These are phyloP conservation scores for Odontothrips loti DNA, from an alignment of 2,888 invertebrate genomes.

Conservation along the genomic window DNA sequence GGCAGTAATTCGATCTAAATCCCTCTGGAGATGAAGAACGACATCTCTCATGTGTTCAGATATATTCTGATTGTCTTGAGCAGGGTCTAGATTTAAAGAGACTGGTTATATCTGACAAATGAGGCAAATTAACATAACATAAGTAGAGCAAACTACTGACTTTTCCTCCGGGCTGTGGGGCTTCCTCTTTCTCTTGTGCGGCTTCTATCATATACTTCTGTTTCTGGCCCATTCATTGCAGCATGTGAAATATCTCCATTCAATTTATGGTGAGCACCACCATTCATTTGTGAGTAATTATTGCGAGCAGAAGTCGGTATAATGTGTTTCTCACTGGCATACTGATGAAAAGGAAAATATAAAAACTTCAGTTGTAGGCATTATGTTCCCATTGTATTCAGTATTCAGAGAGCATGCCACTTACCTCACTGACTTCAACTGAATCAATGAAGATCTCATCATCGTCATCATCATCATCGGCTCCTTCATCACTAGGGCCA, in stretches of 20 bases:
- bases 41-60: slow-evolving; percentile 50
- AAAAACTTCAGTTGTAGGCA: not conserved
- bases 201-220: slow-evolving; percentile 30
- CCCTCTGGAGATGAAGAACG: slow-evolving; percentile 50
- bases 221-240: not conserved
- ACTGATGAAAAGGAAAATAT: not conserved
- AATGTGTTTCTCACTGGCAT: slow-evolving; percentile 27
- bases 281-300: slow-evolving; percentile 9
- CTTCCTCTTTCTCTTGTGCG: slow-evolving; percentile 40
- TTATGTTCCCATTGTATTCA: not conserved
- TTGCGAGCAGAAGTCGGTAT: slow-evolving; percentile 28
- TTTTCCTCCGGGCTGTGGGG: slow-evolving; percentile 41
- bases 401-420: not conserved
- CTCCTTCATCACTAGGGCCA: not conserved
- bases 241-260: not conserved
- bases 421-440: slow-evolving; percentile 58
- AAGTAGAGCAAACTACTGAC: not conserved
- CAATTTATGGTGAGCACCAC: not conserved
- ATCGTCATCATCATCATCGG: slow-evolving; percentile 55
- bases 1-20: slow-evolving; percentile 50
- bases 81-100: not conserved
- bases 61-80: slow-evolving; percentile 44
- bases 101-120: not conserved
- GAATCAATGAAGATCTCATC: slow-evolving; percentile 80
- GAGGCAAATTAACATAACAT: not conserved